Evolutionary conservation across 2,888 invertebrate species (phyloP), one percentile per base, ranked within the genome.

Genomic region (Tribolium freemani): DNA sequence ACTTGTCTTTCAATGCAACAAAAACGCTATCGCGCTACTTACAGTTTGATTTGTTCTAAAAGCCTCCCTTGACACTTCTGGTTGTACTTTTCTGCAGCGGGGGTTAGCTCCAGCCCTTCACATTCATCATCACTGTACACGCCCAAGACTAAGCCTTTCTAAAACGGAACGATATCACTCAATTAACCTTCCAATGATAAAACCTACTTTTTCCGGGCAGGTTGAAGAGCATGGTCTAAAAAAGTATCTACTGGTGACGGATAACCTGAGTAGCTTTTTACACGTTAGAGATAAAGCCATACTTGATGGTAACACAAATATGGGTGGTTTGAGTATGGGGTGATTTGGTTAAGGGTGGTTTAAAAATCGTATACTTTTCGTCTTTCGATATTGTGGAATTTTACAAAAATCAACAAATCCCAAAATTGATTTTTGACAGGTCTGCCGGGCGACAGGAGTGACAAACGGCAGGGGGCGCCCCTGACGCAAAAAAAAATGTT

Each of bases 91-190:
- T 86, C 83, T 60, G 89, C 88, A 73, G 87, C 83, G 51, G 87
- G 84, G 69, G 89, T 89, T 69, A 90, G 83, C 69, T 83, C 80
- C 69, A 88, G 76, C 48, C 79, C 82, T 69, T 85, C 84, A 75
- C 86, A 83, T 63, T 87, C 86, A 72, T 87, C 84, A 74, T 87
- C 86, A 45, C 80, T 77, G 76, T 89, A 89, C 44, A 88, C 88
- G 68, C 90, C 90, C 73, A 90, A 85, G 71, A 90, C 88, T 75
- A 90, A 82, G 72, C 90, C 90, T 85, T 87, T 89, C 89, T 90
- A 79, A 79, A 44, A 51, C 44, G 45, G 48, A 30, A 10, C 21
- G 11, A 30, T 60, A 56, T 48, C 11, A 21, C 44, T 58, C 56
- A 61, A 38, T 10, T 60, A n/a, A 56, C 58, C 45, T 31, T 61